Percentiles rank a stretch among this genome's conserved stretches.
These are phyloP conservation scores for Leptinotarsa haldemani DNA, from an alignment of 2,888 invertebrate species.

Conservation along the genomic window DNA sequence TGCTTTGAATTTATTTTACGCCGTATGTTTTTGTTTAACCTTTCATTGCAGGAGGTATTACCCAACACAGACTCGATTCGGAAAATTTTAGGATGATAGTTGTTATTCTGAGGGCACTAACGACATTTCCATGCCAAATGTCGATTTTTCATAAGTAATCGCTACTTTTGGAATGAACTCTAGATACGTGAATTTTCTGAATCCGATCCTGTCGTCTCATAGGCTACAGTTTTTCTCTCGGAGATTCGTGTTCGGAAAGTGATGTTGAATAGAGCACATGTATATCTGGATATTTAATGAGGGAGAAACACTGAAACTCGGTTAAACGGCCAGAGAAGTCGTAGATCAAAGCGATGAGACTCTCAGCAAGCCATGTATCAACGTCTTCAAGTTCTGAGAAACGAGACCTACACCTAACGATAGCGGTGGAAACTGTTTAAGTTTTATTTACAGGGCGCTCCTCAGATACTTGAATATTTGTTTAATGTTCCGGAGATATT, in stretches of 20 bases:
- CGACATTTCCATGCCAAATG: no score
- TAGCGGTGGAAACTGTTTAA: conserved; percentile 6
- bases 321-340: conserved; percentile 55
- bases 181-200: not conserved
- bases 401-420: conserved; percentile 39
- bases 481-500: not conserved
- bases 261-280: conserved; percentile 51
- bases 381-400: conserved; percentile 54
- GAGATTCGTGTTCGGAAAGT: conserved; percentile 17
- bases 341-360: conserved; percentile 56
- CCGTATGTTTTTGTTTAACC: no score
- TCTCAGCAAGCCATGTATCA: conserved; percentile 54
- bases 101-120: no score
- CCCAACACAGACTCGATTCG: no score
- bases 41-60: no score
- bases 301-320: conserved; percentile 53
- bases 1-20: no score
- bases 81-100: no score
- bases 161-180: no score
- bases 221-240: not conserved
- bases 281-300: conserved; percentile 55
- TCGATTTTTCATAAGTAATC: no score
- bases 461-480: not conserved
- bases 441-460: conserved; percentile 3
- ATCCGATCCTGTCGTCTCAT: not conserved